Evolutionary conservation across 2,797 vertebrate genomes (phyloP), one percentile per base, ranked within the genome.

Genomic region (Tiaroga cobitis): DNA sequence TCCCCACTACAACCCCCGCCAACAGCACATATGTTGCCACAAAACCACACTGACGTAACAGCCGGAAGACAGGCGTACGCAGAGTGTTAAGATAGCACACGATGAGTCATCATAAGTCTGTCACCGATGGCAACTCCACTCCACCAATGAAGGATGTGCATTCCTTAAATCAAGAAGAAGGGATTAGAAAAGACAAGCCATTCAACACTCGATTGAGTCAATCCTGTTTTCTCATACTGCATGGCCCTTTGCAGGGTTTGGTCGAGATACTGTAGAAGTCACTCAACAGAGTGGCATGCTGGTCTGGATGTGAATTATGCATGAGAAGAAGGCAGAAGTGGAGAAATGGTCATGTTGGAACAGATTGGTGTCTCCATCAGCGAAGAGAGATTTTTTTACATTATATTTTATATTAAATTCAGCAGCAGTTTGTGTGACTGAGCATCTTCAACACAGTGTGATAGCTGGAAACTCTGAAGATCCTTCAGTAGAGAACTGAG

Each of bases 351-450:
- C 56, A 78, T 80, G 68, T 85, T 85, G 84, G 56, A 85, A 80
- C 41, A 85, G 77, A 85, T 85, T 85, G 84, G 77, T 80, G 77
- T 80, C 77, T 80, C 84, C n/a, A 85, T 85, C 69, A 85, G 43
- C 69, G 21, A 63, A 80, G 72, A 85, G 41, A 80, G 32, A 80
- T 80, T 85, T 80, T 43, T 49, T 16, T 49, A 63, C 61, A 80
- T 59, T 51, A 69, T 32, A 32, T 80, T 67, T 80, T 54, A 65
- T 74, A 74, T 70, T 51, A 59, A 32, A 65, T 65, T 70, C 69
- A 74, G 84, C 24, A 85, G 84, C 56, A 80, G 77, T 85, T 85
- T 85, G 77, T 74, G 69, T 80, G 77, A 80, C 77, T 74, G 84
- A 73, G 84, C 84, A 74, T 85, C 65, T 80, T 73, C 46, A 85